phyloP scores from a whole-genome alignment of 1,140 invertebrate genomes.

The Aphis gossypii region DNA sequence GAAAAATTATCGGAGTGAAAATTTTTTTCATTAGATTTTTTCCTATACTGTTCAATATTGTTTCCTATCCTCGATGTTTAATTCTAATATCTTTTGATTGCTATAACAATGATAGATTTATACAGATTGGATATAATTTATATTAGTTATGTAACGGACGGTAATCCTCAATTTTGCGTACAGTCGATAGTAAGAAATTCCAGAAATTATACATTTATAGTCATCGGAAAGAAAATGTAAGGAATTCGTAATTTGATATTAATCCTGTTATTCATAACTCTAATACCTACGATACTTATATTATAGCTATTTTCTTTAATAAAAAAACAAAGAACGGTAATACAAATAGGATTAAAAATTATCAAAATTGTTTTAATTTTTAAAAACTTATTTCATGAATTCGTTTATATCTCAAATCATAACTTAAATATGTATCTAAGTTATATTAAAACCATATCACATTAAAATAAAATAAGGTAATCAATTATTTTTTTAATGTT shows the following conservation, averaged over 20 bases:
- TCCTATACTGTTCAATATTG: background rate
- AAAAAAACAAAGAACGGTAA: too few relatives aligned
- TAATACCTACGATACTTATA: background rate
- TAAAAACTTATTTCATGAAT: background rate
- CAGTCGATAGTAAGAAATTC: background rate
- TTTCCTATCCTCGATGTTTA: conserved; percentile 15
- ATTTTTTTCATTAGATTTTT: conserved; percentile 42
- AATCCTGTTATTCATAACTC: background rate
- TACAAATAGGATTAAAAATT: background rate
- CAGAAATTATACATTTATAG: background rate
- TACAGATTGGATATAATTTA: conserved; percentile 2
- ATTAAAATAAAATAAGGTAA: too few relatives aligned
- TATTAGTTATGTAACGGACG: background rate
- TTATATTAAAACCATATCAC: background rate
- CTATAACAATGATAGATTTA: conserved; percentile 34
- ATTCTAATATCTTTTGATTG: conserved; percentile 12
- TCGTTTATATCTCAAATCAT: background rate
- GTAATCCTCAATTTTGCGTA: background rate
- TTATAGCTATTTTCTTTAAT: background rate
- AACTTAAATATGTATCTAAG: background rate
- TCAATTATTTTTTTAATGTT: background rate
- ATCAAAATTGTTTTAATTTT: background rate
- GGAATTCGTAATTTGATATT: background rate
- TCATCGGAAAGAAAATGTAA: background rate
- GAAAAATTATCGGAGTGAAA: conserved; percentile 57